These are phyloP conservation scores for Spodoptera picta DNA, from an alignment of 2,888 invertebrate species.

Conservation along the genomic window DNA sequence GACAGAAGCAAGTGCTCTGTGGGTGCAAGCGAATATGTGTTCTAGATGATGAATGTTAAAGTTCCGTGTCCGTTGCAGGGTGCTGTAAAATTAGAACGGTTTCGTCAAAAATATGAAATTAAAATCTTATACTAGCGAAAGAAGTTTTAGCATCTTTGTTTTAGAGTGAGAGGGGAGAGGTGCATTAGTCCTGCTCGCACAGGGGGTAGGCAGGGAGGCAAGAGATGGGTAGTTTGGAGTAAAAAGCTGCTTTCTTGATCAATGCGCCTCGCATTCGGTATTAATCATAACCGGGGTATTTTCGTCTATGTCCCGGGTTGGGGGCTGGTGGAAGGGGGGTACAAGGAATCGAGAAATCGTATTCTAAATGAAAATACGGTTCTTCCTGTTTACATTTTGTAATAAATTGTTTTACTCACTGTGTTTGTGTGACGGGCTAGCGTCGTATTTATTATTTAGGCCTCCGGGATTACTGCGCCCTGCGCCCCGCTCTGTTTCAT, in stretches of 20 bases:
- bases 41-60: constrained; percentile 45
- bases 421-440: constrained; percentile 74
- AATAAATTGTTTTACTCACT: constrained; percentile 87
- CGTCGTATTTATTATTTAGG: constrained; percentile 71
- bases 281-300: constrained; percentile 89
- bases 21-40: constrained; percentile 46
- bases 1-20: constrained; percentile 82
- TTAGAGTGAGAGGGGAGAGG: constrained; percentile 86
- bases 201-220: constrained; percentile 67
- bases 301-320: constrained; percentile 82
- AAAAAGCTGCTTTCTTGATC: constrained; percentile 89
- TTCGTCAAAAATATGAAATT: constrained; percentile 89
- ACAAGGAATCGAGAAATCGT: constrained; percentile 79
- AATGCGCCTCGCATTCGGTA: constrained; percentile 88
- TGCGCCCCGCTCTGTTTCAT: constrained; percentile 47
- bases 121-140: constrained; percentile 89
- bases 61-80: constrained; percentile 55
- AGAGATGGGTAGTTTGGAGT: constrained; percentile 87
- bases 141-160: constrained; percentile 89
- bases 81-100: constrained; percentile 85
- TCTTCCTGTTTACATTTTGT: constrained; percentile 89
- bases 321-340: constrained; percentile 66
- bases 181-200: constrained; percentile 86
- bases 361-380: constrained; percentile 88
- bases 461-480: constrained; percentile 51